Percentiles rank a stretch among this genome's conserved stretches.
Conservation (phyloP, 2,113 vertebrate species). For the Machaerirhynchus nigripectus region DNA sequence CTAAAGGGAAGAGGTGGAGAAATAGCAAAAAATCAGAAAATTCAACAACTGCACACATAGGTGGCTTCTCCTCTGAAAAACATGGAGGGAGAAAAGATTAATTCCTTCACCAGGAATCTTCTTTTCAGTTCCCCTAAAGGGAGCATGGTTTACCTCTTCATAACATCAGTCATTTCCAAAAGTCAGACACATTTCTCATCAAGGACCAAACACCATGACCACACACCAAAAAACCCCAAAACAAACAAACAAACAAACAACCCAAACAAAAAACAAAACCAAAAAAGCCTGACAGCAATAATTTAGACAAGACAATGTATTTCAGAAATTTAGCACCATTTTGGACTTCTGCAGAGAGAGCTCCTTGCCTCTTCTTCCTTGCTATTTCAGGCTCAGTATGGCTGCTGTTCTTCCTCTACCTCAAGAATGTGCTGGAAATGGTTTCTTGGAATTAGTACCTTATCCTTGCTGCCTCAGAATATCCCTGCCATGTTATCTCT, state of each 20-base stretch:
- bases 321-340: neutral
- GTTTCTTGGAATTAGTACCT: neutral
- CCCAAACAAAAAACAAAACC: neutral
- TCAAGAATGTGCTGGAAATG: neutral
- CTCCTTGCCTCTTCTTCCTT: neutral
- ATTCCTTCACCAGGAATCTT: neutral
- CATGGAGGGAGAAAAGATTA: neutral
- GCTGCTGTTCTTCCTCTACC: neutral
- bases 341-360: neutral
- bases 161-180: neutral
- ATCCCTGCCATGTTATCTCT: neutral
- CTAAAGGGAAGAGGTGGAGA: neutral
- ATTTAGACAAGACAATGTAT: neutral
- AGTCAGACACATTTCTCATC: neutral
- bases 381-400: neutral
- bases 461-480: neutral
- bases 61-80: neutral
- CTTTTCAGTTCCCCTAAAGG: neutral
- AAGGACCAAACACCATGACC: neutral
- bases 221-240: neutral
- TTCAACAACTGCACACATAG: neutral
- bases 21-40: constrained; percentile 17
- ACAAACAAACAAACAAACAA: neutral
- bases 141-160: neutral
- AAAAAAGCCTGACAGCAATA: neutral